Percentiles rank a stretch among this genome's conserved stretches.
Evolutionary conservation across 2,113 vertebrate species (phyloP).

Genomic region (Callopanchax toddi): DNA sequence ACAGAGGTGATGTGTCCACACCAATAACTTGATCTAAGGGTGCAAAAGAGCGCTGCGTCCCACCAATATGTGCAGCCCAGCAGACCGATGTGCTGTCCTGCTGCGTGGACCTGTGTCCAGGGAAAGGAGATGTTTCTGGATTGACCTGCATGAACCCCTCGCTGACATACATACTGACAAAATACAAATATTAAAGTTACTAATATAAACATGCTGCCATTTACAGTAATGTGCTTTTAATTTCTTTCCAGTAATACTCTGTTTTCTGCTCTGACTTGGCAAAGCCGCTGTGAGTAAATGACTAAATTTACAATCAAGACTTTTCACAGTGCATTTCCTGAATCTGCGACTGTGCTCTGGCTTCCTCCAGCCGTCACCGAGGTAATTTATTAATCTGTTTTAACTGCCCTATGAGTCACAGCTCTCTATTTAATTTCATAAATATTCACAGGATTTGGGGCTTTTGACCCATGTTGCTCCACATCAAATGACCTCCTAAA

Average conservation of each 20-base stretch:
- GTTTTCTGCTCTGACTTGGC: background rate
- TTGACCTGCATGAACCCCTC: too few relatives aligned
- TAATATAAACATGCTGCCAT: background rate
- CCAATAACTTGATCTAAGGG: too few relatives aligned
- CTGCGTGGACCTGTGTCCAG: too few relatives aligned
- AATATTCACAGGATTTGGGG: conserved; percentile 33
- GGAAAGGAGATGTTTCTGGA: too few relatives aligned
- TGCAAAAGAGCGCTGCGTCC: too few relatives aligned
- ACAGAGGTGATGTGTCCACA: too few relatives aligned
- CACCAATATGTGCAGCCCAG: too few relatives aligned
- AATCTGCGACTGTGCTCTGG: conserved; percentile 10
- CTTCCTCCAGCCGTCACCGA: background rate
- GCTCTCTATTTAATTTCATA: conserved; percentile 35
- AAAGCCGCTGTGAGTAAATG: background rate
- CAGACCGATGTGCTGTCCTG: too few relatives aligned
- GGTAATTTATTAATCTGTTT: conserved; percentile 29
- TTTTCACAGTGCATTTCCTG: background rate
- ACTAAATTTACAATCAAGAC: conserved; percentile 2
- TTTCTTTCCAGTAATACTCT: background rate
- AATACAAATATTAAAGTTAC: background rate
- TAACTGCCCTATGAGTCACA: conserved; percentile 8
- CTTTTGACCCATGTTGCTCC: conserved; percentile 19
- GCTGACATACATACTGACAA: too few relatives aligned
- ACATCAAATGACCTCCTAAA: conserved; percentile 41
- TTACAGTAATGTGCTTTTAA: background rate